Conservation (phyloP, 2,797 vertebrate species). For the Labeo calbasu region DNA sequence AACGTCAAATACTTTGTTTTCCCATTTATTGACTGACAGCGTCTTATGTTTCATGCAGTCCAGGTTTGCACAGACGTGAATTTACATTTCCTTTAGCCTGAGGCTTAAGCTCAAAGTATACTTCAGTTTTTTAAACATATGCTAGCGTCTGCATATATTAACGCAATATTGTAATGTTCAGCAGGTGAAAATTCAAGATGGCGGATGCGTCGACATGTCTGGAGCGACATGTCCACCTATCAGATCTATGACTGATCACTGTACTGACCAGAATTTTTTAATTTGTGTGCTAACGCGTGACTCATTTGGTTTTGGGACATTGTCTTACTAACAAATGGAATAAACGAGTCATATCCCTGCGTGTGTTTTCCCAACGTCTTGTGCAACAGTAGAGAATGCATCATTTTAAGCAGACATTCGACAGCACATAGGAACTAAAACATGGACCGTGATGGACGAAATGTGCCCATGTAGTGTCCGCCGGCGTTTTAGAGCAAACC, state of each 20-base stretch:
- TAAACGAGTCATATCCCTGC: neutral
- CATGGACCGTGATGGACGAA: neutral
- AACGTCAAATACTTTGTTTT: neutral
- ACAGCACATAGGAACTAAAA: neutral
- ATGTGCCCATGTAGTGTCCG: neutral
- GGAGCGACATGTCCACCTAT: no score
- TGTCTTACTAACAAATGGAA: neutral
- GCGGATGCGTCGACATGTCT: no score
- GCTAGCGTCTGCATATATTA: no score
- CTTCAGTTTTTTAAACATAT: no score
- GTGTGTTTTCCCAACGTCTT: neutral
- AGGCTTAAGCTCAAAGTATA: no score
- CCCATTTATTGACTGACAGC: neutral
- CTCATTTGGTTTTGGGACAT: neutral
- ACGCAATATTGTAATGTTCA: no score
- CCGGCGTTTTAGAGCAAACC: neutral
- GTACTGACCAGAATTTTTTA: neutral
- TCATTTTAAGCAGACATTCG: neutral
- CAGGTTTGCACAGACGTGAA: no score
- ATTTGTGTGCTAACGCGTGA: neutral
- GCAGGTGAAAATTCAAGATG: no score
- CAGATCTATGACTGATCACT: neutral
- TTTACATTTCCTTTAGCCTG: no score
- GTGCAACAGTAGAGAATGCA: slow-evolving; percentile 4
- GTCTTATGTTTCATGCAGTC: no score